Percentiles rank a stretch among this genome's conserved stretches.
Conservation (phyloP, 2,797 vertebrate genomes). For the Cossypha caffra region DNA sequence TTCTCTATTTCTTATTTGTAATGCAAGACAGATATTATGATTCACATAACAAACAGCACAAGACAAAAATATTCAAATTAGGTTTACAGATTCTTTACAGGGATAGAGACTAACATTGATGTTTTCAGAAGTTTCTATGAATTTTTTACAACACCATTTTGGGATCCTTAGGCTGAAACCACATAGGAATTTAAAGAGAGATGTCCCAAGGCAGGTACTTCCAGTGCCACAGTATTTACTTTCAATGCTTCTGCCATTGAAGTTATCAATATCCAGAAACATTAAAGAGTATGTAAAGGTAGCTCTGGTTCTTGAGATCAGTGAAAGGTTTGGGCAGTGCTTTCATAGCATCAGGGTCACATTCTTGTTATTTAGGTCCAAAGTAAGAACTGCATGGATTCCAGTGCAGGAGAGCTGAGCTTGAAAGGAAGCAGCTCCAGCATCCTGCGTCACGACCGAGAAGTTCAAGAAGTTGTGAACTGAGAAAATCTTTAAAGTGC, state of each 20-base stretch:
- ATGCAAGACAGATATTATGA: conserved; percentile 43
- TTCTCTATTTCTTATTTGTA: conserved; percentile 38
- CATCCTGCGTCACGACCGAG: background rate
- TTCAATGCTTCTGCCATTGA: background rate
- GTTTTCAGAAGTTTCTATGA: background rate
- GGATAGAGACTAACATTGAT: background rate
- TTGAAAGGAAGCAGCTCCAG: background rate
- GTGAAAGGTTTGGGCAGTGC: background rate
- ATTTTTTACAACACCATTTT: background rate
- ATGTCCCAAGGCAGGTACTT: background rate
- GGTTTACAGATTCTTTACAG: background rate
- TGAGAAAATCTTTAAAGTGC: conserved; percentile 4
- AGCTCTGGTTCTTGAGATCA: background rate
- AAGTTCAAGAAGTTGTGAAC: conserved; percentile 11
- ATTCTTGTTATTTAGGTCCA: background rate
- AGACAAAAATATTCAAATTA: background rate
- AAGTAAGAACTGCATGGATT: background rate
- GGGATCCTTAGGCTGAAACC: background rate
- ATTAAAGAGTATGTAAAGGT: background rate
- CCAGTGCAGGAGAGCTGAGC: background rate
- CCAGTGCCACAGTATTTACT: background rate
- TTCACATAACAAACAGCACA: background rate
- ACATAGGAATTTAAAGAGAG: background rate
- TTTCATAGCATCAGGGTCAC: background rate
- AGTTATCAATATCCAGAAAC: background rate